A percentile compares a stretch with the other conserved stretches of the same genome.
Evolutionary conservation across 2,797 vertebrate genomes (phyloP).

Genomic region (Sternotherus odoratus): DNA sequence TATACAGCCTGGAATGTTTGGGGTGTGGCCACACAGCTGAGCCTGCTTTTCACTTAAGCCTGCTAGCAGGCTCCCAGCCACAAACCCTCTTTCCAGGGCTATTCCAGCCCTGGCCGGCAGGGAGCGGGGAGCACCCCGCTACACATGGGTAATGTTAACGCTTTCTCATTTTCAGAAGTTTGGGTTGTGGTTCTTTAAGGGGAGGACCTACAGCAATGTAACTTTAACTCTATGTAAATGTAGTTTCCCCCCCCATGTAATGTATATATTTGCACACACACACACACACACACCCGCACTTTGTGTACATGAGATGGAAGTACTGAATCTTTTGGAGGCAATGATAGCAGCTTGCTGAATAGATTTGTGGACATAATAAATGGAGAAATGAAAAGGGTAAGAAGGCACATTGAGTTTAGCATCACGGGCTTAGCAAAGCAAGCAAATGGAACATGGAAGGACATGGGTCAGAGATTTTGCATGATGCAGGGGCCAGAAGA

Average conservation of each 20-base stretch:
- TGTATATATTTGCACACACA: neutral
- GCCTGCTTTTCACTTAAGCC: too few relatives aligned
- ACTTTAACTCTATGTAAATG: neutral
- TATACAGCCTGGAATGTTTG: too few relatives aligned
- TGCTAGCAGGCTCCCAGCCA: too few relatives aligned
- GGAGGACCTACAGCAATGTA: neutral
- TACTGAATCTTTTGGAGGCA: neutral
- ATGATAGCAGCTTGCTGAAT: neutral
- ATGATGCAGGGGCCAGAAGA: neutral
- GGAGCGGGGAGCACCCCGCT: too few relatives aligned
- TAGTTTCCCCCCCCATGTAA: neutral
- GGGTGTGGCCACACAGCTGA: too few relatives aligned
- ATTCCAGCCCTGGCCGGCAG: too few relatives aligned
- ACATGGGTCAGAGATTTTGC: neutral
- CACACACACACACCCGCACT: neutral
- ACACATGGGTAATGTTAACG: too few relatives aligned
- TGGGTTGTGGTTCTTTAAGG: neutral
- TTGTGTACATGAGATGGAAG: neutral
- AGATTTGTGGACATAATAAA: neutral
- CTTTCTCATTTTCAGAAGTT: neutral
- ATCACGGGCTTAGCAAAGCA: neutral
- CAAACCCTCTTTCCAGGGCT: too few relatives aligned
- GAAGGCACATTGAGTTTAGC: rapidly evolving
- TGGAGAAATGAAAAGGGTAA: neutral
- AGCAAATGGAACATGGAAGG: neutral